phyloP scores from a whole-genome alignment of 2,888 invertebrate genomes.

The Anoncus sp. region DNA sequence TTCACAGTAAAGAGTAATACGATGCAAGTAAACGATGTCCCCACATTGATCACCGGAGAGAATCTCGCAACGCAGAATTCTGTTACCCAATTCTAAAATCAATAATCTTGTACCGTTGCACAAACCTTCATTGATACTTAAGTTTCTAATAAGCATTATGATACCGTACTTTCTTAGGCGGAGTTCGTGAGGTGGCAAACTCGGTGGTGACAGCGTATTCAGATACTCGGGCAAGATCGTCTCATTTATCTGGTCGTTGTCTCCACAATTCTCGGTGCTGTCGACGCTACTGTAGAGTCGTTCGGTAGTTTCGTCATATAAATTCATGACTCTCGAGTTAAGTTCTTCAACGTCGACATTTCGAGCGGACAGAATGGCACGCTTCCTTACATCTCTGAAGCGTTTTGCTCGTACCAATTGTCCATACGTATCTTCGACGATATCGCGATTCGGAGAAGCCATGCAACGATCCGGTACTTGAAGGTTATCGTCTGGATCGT shows the following conservation, averaged over 20 bases:
- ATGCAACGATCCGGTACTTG: slow-evolving; percentile 32
- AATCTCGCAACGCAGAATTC: slow-evolving; percentile 57
- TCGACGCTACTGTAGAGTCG: slow-evolving; percentile 51
- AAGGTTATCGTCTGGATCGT: slow-evolving; percentile 60
- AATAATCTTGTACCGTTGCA: slow-evolving; percentile 59
- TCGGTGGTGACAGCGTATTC: slow-evolving; percentile 43
- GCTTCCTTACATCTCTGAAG: slow-evolving; percentile 14
- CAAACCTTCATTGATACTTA: slow-evolving; percentile 48
- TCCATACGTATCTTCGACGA: slow-evolving; percentile 54
- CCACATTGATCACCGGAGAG: slow-evolving; percentile 54
- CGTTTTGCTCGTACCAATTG: slow-evolving; percentile 30
- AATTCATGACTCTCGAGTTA: slow-evolving; percentile 59
- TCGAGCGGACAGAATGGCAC: no score
- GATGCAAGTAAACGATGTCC: slow-evolving; percentile 39
- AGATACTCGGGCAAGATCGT: slow-evolving; percentile 56
- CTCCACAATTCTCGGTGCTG: slow-evolving; percentile 52
- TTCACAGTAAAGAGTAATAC: slow-evolving; percentile 34
- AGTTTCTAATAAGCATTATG: slow-evolving; percentile 50
- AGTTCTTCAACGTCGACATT: slow-evolving; percentile 46
- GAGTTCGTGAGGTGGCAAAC: slow-evolving; percentile 35
- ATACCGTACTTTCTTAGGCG: slow-evolving; percentile 29
- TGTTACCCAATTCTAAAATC: slow-evolving; percentile 37
- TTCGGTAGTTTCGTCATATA: slow-evolving; percentile 55
- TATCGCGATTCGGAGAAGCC: slow-evolving; percentile 9
- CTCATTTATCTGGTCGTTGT: slow-evolving; percentile 42